A percentile compares a stretch with the other conserved stretches of the same genome.
Evolutionary conservation across 1,140 invertebrate species (phyloP).

Genomic region (Drosophila punjabiensis): DNA sequence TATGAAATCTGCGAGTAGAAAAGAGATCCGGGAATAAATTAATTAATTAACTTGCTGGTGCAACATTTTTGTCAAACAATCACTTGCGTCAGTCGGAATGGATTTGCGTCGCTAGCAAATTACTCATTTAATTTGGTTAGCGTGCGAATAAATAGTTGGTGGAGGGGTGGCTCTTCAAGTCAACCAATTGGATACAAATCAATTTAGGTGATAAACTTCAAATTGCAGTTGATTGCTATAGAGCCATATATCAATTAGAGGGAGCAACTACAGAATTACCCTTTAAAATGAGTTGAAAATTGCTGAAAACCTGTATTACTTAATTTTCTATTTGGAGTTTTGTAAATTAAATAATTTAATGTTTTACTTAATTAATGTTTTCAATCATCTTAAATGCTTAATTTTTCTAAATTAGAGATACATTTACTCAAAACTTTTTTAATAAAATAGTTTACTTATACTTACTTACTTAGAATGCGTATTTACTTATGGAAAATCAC

Average conservation of each 20-base stretch:
- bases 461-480: too few relatives aligned
- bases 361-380: neutral
- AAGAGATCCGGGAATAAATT: slow-evolving; percentile 12
- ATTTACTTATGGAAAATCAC: neutral
- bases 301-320: neutral
- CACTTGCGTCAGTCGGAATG: slow-evolving; percentile 14
- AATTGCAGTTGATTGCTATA: slow-evolving; percentile 67
- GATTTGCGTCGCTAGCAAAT: slow-evolving; percentile 38
- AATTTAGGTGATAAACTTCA: slow-evolving; percentile 63
- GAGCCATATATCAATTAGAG: slow-evolving; percentile 47
- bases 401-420: neutral
- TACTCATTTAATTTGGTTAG: slow-evolving; percentile 59
- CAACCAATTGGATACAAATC: slow-evolving; percentile 71
- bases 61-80: slow-evolving; percentile 36
- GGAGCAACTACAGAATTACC: slow-evolving; percentile 13
- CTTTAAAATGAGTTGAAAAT: neutral
- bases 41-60: slow-evolving; percentile 22
- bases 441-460: too few relatives aligned
- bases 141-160: slow-evolving; percentile 66
- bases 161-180: slow-evolving; percentile 25
- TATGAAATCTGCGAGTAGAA: slow-evolving; percentile 86
- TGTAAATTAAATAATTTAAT: neutral
- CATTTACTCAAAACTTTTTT: neutral
- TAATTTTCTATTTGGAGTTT: neutral
- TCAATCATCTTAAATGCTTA: neutral